Base-by-base conservation (phyloP, 2,888 invertebrate genomes). In the Phalera bucephala region DNA sequence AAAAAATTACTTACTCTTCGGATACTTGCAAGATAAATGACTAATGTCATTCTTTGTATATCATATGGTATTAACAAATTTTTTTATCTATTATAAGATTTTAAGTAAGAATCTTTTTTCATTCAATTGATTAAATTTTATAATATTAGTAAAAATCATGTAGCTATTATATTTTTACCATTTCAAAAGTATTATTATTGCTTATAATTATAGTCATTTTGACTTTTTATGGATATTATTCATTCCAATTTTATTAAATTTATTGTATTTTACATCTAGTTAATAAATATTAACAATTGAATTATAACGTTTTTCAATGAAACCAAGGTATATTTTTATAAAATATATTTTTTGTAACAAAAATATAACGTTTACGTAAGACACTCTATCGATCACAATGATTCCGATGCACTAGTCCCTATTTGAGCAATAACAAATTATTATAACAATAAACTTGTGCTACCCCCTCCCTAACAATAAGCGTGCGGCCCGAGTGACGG, bases 351-450 rank as follows among this genome's bases (percentile, higher is more conserved):
- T 66, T 70, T 60, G 67, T 79, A 77, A 83, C 73, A 85, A 85
- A 82, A 81, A 82, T 82, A 83, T 74, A 60, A 62, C 50, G 64
- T 67, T 65, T 66, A 35, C 62, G 36, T 53, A 64, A 46, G 57
- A 57, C 58, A 53, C 56, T 33, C 51, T 64, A 68, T 45, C 47
- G 66, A 72, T 78, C 79, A 80, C 74, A 77, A 65, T 69, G 61
- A 66, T 67, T 64, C 64, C 70, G 50, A 59, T 58, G 62, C 68
- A 52, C 68, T 75, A 71, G 52, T 64, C 71, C 72, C 72, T 81
- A 82, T 60, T 85, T 87, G 86, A 87, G 86, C 87, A 86, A 79
- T 68, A 71, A 56, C 52, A 58, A 58, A 62, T 67, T 65, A 11
- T 52, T 45, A 57, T 59, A 58, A 63, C 64, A 67, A 67, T 64